phyloP scores from a whole-genome alignment of 2,888 invertebrate species.

The Rutpela maculata region DNA sequence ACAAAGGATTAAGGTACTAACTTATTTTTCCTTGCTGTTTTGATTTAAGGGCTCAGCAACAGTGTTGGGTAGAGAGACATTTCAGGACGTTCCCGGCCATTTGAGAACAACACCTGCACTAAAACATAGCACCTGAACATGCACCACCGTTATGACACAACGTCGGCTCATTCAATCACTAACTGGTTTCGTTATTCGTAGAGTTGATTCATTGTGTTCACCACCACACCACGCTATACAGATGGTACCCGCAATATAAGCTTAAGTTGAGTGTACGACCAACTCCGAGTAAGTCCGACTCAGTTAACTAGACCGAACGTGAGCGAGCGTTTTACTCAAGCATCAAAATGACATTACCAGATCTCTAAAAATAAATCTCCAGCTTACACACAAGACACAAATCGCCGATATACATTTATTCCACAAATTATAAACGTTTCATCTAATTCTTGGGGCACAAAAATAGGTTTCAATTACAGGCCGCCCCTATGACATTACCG shows the following conservation, averaged over 20 bases:
- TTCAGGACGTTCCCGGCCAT: conserved; percentile 53
- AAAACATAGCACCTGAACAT: conserved; percentile 57
- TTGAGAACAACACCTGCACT: conserved; percentile 58
- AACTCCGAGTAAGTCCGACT: conserved; percentile 30
- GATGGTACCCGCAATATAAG: conserved; percentile 50
- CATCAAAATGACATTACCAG: conserved; percentile 43
- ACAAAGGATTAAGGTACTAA: conserved; percentile 47
- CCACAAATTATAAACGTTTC: conserved; percentile 5
- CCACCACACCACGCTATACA: conserved; percentile 47
- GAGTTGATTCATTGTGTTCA: conserved; percentile 49
- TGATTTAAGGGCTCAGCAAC: conserved; percentile 42
- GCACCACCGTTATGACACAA: conserved; percentile 48
- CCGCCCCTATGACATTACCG: background rate
- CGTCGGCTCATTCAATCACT: conserved; percentile 47
- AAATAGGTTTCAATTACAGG: background rate
- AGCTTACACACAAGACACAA: conserved; percentile 27
- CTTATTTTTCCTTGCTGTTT: conserved; percentile 46
- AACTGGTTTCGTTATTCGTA: conserved; percentile 52
- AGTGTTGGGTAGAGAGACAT: conserved; percentile 48
- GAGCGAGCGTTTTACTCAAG: conserved; percentile 41
- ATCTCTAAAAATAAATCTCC: conserved; percentile 44
- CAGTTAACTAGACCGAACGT: conserved; percentile 40
- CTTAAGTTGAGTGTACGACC: conserved; percentile 27
- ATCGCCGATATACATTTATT: conserved; percentile 17
- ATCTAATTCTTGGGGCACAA: background rate